phyloP scores from a whole-genome alignment of 2,797 vertebrate genomes.

The Myotis planiceps region DNA sequence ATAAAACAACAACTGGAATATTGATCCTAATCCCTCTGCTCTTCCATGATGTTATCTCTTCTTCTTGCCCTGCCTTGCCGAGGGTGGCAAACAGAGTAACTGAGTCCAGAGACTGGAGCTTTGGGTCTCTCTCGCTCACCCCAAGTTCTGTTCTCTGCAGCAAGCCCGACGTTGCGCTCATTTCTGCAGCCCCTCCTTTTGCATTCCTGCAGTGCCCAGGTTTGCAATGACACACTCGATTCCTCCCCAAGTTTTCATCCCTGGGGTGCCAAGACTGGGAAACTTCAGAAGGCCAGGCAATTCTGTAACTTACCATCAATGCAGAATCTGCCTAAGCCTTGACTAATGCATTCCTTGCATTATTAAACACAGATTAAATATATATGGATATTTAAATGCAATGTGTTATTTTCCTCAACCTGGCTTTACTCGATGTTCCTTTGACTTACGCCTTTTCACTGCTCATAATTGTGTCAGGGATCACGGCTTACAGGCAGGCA shows the following conservation, averaged over 20 bases:
- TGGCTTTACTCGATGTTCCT: constrained; percentile 57
- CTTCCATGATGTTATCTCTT: not conserved
- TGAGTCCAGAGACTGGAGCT: constrained; percentile 29
- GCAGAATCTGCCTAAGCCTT: constrained; percentile 60
- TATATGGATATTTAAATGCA: constrained; percentile 57
- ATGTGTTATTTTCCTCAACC: constrained; percentile 59
- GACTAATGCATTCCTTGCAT: constrained; percentile 50
- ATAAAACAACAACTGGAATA: constrained; percentile 14
- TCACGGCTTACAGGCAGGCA: constrained; percentile 58
- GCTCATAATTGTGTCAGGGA: constrained; percentile 72
- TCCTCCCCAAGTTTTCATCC: not conserved
- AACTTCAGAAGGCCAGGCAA: not conserved
- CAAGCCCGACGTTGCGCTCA: constrained; percentile 35
- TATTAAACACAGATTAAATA: constrained; percentile 71
- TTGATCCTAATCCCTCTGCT: not conserved
- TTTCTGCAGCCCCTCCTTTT: constrained; percentile 39
- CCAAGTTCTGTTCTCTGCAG: not conserved
- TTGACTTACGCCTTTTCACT: constrained; percentile 65
- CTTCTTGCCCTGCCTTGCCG: constrained; percentile 69
- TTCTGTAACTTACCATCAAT: constrained; percentile 48
- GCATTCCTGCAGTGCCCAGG: not conserved
- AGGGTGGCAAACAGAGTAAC: constrained; percentile 43
- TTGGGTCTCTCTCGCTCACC: not conserved
- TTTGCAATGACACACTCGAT: not conserved
- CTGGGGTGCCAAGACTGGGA: not conserved